A percentile compares a stretch with the other conserved stretches of the same genome.
Evolutionary conservation across 1,140 invertebrate genomes (phyloP).

Genomic region (Bombus waltoni): DNA sequence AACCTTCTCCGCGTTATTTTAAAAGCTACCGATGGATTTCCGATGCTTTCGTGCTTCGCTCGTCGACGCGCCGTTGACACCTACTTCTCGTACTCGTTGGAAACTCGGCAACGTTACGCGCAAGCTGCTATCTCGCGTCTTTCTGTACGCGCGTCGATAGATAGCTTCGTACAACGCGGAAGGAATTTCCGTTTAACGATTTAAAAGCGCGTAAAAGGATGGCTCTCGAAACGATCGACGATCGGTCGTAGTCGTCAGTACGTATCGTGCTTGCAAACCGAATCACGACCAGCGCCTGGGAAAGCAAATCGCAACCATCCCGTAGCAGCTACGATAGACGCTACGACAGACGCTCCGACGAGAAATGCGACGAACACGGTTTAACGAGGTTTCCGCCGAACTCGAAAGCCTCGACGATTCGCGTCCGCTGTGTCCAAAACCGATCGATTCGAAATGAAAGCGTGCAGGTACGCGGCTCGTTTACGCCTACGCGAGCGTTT

Average conservation of each 20-base stretch:
- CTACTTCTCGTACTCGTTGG: neutral
- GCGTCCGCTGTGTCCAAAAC: neutral
- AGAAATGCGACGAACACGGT: neutral
- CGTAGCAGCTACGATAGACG: no score
- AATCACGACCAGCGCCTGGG: neutral
- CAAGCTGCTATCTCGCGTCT: no score
- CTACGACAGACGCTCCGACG: no score
- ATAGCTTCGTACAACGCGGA: neutral
- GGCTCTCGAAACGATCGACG: no score
- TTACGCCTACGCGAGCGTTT: no score
- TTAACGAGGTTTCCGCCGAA: no score
- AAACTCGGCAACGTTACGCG: neutral
- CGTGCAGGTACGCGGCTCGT: neutral
- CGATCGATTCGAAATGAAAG: neutral
- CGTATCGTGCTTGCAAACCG: neutral
- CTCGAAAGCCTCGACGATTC: no score
- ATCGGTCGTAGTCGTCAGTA: fast-evolving
- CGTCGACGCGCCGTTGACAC: neutral
- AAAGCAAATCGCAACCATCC: neutral
- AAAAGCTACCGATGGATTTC: neutral
- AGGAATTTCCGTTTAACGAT: neutral
- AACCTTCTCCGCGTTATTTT: slow-evolving; percentile 12
- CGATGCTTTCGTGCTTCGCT: neutral
- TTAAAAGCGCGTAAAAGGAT: fast-evolving
- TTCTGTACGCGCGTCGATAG: no score